Evolutionary conservation across 2,888 invertebrate genomes (phyloP), one percentile per base, ranked within the genome.

Genomic region (Agrilus cyanescens): DNA sequence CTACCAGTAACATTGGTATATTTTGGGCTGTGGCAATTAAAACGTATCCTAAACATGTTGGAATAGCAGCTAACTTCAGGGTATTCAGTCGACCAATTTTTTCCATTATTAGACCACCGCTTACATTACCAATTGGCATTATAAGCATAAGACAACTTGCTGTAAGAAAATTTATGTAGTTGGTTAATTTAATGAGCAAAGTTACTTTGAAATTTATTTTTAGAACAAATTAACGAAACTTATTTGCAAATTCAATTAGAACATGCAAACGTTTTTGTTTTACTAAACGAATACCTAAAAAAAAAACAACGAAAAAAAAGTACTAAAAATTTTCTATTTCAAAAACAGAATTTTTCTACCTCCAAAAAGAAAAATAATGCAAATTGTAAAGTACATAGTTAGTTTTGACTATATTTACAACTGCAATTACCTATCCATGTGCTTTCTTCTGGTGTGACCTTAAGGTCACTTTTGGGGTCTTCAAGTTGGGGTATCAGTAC

Each of bases 371-470:
- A n/a, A n/a, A n/a, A n/a, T n/a, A n/a, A n/a, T n/a, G n/a, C n/a
- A n/a, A n/a, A n/a, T n/a, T n/a, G n/a, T n/a, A n/a, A n/a, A n/a
- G n/a, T n/a, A n/a, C n/a, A n/a, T n/a, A n/a, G n/a, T n/a, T n/a
- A n/a, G n/a, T n/a, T n/a, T n/a, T n/a, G n/a, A n/a, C n/a, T n/a
- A n/a, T n/a, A n/a, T n/a, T n/a, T n/a, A n/a, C n/a, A n/a, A n/a
- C n/a, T n/a, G n/a, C n/a, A n/a, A n/a, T n/a, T 58, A 74, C 74
- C 72, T 53, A 73, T 67, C 73, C 73, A 74, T 36, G 74, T 69
- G 37, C 68, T 67, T 56, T 73, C 60, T 2, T 53, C 48, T 50
- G 59, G 56, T 2, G 68, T 66, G 8, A 62, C 57, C 15, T 50
- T 65, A 25, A 58, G 60, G 33, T 60, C 57, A 13, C 58, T 45